These are phyloP conservation scores for Apotomis betuletana DNA, from an alignment of 2,888 invertebrate species.

Conservation along the genomic window DNA sequence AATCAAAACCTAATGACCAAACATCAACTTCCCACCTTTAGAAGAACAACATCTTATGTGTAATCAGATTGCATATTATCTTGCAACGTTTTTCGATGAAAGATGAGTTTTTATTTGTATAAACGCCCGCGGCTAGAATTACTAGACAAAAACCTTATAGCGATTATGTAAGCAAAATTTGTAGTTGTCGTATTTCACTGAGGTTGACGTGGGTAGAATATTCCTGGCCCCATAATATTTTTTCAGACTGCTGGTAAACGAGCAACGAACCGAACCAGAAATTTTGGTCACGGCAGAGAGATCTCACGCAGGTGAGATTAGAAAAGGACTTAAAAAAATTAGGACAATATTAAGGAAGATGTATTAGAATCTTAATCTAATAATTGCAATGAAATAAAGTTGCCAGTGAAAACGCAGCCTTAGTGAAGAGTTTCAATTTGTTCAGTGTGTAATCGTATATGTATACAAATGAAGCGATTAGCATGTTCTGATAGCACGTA, in stretches of 20 bases:
- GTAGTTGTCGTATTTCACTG: conserved; percentile 9
- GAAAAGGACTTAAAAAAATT: no score
- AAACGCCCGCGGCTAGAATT: not conserved
- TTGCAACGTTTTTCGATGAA: not conserved
- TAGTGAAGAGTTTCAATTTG: not conserved
- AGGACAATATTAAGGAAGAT: no score
- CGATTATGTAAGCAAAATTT: conserved; percentile 8
- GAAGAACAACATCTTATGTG: conserved; percentile 3
- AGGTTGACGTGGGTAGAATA: not conserved
- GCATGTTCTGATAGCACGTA: no score
- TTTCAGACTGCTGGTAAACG: no score
- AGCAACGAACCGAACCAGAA: no score
- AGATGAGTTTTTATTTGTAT: conserved; percentile 1
- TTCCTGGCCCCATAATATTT: not conserved
- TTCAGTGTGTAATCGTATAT: conserved; percentile 12
- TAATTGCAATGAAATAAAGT: no score
- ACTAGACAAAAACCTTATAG: conserved; percentile 5
- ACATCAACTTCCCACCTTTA: not conserved
- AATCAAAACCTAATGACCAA: conserved; percentile 22
- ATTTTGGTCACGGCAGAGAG: no score
- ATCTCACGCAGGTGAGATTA: no score
- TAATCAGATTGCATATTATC: not conserved
- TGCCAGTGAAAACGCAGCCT: no score
- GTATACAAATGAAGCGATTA: not conserved
- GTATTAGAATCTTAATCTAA: no score